These are phyloP conservation scores for Cricetomys ansorgei DNA, from an alignment of 2,113 vertebrate species.

Conservation along the genomic window DNA sequence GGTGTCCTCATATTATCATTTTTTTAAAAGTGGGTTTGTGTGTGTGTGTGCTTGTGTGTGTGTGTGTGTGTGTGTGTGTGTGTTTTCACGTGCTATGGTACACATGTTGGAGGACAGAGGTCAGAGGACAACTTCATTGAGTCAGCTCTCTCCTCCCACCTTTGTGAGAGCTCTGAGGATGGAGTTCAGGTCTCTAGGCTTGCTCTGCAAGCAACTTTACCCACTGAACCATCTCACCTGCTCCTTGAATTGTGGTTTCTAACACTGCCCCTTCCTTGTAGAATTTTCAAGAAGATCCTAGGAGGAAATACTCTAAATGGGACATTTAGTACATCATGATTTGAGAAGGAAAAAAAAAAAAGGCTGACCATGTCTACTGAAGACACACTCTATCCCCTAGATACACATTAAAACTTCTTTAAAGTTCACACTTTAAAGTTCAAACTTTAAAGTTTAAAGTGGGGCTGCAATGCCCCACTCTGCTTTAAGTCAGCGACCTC, in stretches of 20 bases:
- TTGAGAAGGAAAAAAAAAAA: no score
- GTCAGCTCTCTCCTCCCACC: neutral
- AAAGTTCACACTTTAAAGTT: neutral
- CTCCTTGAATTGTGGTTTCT: neutral
- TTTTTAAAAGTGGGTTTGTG: neutral
- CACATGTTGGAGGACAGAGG: neutral
- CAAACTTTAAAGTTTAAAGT: no score
- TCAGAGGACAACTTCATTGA: neutral
- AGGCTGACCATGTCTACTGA: no score
- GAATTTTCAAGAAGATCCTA: neutral
- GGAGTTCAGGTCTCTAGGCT: neutral
- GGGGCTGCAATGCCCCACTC: no score
- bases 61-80: neutral
- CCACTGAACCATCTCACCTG: no score
- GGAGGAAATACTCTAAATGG: neutral
- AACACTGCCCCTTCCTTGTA: neutral
- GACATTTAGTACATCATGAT: neutral
- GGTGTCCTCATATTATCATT: neutral
- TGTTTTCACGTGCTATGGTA: no score
- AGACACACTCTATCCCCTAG: neutral
- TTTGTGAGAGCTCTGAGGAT: neutral
- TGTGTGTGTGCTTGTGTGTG: neutral
- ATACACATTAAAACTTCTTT: neutral
- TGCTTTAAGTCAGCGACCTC: no score
- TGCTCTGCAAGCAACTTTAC: neutral